Evolutionary conservation across 2,888 invertebrate species (phyloP).

Genomic region (Drosophila suboccidentalis): DNA sequence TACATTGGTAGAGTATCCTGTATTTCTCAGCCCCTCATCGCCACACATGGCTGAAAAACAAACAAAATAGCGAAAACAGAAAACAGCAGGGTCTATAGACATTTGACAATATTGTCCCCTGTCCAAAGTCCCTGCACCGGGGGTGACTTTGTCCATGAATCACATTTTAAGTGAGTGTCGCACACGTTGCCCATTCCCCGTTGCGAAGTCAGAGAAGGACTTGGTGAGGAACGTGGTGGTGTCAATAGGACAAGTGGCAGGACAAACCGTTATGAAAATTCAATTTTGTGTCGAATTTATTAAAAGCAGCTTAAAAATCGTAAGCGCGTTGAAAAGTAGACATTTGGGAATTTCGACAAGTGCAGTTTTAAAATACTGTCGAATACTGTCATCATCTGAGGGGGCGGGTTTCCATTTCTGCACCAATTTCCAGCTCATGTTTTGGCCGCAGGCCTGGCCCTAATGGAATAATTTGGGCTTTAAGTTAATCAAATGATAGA

Average conservation of each 20-base stretch:
- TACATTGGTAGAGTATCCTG: background rate
- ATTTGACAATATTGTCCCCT: conserved; percentile 9
- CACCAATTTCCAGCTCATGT: conserved; percentile 50
- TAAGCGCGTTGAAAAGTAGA: conserved; percentile 80
- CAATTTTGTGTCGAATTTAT: conserved; percentile 85
- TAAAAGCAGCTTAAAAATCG: conserved; percentile 82
- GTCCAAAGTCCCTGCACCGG: conserved; percentile 19
- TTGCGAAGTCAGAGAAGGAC: conserved; percentile 3
- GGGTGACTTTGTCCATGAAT: conserved; percentile 80
- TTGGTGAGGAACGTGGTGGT: conserved; percentile 50
- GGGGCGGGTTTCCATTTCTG: conserved; percentile 42
- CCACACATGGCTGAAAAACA: conserved; percentile 28
- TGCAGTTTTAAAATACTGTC: conserved; percentile 49
- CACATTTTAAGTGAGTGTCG: conserved; percentile 83
- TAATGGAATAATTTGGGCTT: conserved; percentile 74
- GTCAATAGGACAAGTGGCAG: conserved; percentile 77
- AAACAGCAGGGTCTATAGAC: conserved; percentile 20
- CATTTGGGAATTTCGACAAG: conserved; percentile 83
- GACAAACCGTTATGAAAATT: conserved; percentile 84
- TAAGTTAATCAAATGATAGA: conserved; percentile 65
- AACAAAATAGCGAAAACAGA: conserved; percentile 35
- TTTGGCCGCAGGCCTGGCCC: conserved; percentile 67
- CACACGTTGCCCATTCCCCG: conserved; percentile 36
- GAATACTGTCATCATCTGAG: conserved; percentile 14
- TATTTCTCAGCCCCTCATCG: background rate